Evolutionary conservation across 1,140 invertebrate genomes (phyloP).

Genomic region (Cherax quadricarinatus): DNA sequence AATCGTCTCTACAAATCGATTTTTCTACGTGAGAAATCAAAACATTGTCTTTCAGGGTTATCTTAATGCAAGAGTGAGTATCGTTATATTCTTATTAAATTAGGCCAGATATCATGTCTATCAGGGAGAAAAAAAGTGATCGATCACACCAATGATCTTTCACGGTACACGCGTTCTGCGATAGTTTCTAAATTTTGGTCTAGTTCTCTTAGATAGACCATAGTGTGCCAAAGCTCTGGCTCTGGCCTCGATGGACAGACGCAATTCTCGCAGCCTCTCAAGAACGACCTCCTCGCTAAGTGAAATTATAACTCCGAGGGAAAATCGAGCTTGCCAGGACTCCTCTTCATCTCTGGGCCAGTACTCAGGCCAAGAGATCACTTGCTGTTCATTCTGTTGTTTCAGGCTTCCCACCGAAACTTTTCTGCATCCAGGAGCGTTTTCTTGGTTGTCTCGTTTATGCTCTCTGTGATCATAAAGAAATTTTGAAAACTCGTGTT

Average conservation of each 20-base stretch:
- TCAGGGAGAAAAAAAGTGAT: too few species aligned
- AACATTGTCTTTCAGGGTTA: background rate
- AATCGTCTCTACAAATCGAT: background rate
- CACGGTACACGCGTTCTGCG: background rate
- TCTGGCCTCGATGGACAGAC: conserved; percentile 43
- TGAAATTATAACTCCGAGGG: too few species aligned
- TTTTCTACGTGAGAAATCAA: background rate
- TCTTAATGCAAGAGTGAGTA: background rate
- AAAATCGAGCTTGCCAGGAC: background rate
- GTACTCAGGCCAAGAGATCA: background rate
- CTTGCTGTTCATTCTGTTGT: background rate
- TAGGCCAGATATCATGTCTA: too few species aligned
- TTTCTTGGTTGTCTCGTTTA: background rate
- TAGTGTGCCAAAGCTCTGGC: conserved; percentile 33
- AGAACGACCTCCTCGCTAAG: too few species aligned
- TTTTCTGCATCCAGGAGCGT: background rate
- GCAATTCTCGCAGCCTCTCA: background rate
- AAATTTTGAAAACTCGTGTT: background rate
- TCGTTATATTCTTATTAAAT: too few species aligned
- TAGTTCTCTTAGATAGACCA: conserved; percentile 35
- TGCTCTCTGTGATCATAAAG: too few species aligned
- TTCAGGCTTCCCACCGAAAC: background rate
- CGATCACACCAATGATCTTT: background rate
- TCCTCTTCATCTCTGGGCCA: background rate
- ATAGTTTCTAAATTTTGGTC: conserved; percentile 33